Evolutionary conservation across 2,888 invertebrate genomes (phyloP).

Genomic region (Colostygia pectinataria): DNA sequence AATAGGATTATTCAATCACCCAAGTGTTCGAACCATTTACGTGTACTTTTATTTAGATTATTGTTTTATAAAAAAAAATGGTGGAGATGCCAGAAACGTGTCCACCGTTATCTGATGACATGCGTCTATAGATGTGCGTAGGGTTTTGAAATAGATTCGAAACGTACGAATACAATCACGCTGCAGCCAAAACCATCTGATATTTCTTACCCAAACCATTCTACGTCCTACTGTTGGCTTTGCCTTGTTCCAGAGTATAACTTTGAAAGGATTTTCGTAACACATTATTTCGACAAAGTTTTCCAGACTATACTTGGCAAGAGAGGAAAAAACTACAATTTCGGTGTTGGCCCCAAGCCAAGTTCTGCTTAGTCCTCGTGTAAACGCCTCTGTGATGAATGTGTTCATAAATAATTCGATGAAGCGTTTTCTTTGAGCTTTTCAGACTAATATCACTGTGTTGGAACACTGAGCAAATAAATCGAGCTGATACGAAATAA

Average conservation of each 20-base stretch:
- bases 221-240: neutral
- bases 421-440: conserved; percentile 39
- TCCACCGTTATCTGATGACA: neutral
- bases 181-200: conserved; percentile 4
- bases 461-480: neutral
- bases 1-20: too few species aligned
- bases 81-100: too few species aligned
- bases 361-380: conserved; percentile 43
- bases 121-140: too few species aligned
- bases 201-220: conserved; percentile 15
- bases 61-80: too few species aligned
- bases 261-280: conserved; percentile 24
- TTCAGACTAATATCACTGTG: conserved; percentile 16
- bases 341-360: conserved; percentile 50
- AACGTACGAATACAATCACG: neutral
- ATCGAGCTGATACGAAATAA: conserved; percentile 11
- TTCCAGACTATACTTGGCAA: conserved; percentile 28
- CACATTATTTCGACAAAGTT: conserved; percentile 33
- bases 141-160: too few species aligned
- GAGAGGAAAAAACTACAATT: conserved; percentile 44
- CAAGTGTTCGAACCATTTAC: too few species aligned
- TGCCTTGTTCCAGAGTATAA: conserved; percentile 13
- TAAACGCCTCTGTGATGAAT: conserved; percentile 44
- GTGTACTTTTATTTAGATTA: too few species aligned
- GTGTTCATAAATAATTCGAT: conserved; percentile 57